phyloP scores from a whole-genome alignment of 2,888 invertebrate genomes.

The Plebejus anna region DNA sequence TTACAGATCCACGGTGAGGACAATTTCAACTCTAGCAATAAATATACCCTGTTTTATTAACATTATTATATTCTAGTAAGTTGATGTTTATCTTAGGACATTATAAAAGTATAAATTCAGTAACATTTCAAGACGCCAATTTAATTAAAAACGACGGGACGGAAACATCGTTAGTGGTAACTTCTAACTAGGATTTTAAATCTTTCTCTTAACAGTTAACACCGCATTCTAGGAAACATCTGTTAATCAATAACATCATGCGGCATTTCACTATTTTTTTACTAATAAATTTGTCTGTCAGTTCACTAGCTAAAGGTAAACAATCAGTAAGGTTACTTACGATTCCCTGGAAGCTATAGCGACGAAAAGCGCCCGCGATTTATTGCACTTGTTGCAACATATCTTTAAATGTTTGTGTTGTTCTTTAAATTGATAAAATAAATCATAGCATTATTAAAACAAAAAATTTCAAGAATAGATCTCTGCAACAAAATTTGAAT shows the following conservation, averaged over 20 bases:
- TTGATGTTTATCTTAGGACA: not conserved
- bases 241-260: slow-evolving; percentile 64
- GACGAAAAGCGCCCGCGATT: slow-evolving; percentile 51
- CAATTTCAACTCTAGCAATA: not conserved
- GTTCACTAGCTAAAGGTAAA: slow-evolving; percentile 38
- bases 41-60: not conserved
- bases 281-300: slow-evolving; percentile 43
- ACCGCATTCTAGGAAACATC: slow-evolving; percentile 51
- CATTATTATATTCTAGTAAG: not conserved
- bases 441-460: not conserved
- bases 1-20: not conserved
- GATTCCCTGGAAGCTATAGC: slow-evolving; percentile 33
- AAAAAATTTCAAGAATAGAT: not conserved
- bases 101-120: not conserved
- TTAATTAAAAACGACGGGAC: not conserved
- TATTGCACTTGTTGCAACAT: slow-evolving; percentile 49
- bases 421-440: slow-evolving; percentile 41
- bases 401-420: slow-evolving; percentile 66
- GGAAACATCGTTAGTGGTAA: not conserved
- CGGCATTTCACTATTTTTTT: slow-evolving; percentile 50
- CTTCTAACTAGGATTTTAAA: slow-evolving; percentile 41
- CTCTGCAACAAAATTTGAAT: slow-evolving; percentile 23
- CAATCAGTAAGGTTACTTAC: slow-evolving; percentile 55
- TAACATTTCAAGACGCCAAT: slow-evolving; percentile 3
- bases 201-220: slow-evolving; percentile 45